Base-by-base conservation (phyloP, 2,888 invertebrate species). In the Chirona hameri region DNA sequence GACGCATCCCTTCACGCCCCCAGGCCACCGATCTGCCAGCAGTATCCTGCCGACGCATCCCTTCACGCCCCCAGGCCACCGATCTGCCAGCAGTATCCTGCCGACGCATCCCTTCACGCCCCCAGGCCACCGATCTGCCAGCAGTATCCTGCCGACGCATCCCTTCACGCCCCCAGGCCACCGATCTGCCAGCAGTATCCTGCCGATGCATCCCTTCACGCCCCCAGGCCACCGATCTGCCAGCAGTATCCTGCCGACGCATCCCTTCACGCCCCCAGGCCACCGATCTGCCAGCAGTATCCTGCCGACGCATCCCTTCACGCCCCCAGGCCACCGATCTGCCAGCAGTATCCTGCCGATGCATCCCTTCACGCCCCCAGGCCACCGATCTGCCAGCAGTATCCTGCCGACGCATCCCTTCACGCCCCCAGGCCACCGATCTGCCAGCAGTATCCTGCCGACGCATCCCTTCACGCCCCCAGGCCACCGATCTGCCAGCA, bases 361-460 rank as follows among this genome's bases (percentile, higher is more conserved):
- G n/a, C n/a, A n/a, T n/a, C n/a, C n/a, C n/a, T n/a, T n/a, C n/a
- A 29, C 27, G 29, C 18, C 29, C 15, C 5, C 29, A 0, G 7
- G 7, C 4, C 39, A 15, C 90, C 90, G 88, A 93, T 97, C 97
- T 87, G 97, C 97, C 87, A 97, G 91, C 86, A 96, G 92, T 90
- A 98, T 97, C 88, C 97, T 92, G 24, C 96, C 96, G 87, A 96
- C n/a, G n/a, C n/a, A n/a, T n/a, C n/a, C n/a, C n/a, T n/a, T n/a
- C n/a, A 29, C 27, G 29, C 18, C 29, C 15, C 5, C 29, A 0
- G 7, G 7, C 4, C 39, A 15, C 90, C 90, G 88, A 93, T 97
- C 97, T 87, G 97, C 97, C 87, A 97, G 91, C 86, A 96, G 92
- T 90, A 98, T 97, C 88, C 97, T 92, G 24, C 96, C 96, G 87